A percentile compares a stretch with the other conserved stretches of the same genome.
These are phyloP conservation scores for Eupelmus urozonus DNA, from an alignment of 2,888 invertebrate species.

Conservation along the genomic window DNA sequence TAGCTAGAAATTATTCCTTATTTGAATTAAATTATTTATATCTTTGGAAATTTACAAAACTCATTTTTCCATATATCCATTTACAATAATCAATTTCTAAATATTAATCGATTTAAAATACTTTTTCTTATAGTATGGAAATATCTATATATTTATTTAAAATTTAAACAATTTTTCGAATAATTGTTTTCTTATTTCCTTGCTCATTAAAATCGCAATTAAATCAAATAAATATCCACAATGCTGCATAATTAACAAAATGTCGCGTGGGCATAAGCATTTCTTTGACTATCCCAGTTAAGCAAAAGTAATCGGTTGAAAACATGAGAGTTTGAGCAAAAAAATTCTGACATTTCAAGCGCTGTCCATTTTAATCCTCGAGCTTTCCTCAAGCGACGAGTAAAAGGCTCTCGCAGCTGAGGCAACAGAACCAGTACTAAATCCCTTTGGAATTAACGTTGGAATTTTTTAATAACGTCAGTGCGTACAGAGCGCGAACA, in stretches of 20 bases:
- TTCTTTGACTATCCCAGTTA: too few relatives aligned
- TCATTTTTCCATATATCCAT: too few relatives aligned
- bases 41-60: too few relatives aligned
- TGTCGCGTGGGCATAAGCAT: not conserved
- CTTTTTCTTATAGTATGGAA: too few relatives aligned
- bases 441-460: conserved; percentile 57
- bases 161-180: too few relatives aligned
- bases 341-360: conserved; percentile 28
- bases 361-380: conserved; percentile 40
- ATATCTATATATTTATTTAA: too few relatives aligned
- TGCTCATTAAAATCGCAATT: not conserved
- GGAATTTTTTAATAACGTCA: conserved; percentile 63
- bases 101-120: too few relatives aligned
- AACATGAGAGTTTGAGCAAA: not conserved
- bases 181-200: not conserved
- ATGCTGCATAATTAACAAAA: not conserved
- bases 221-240: not conserved
- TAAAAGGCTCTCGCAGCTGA: conserved; percentile 29
- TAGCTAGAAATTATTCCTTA: too few relatives aligned
- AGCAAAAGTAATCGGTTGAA: conserved; percentile 1
- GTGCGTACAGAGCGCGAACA: conserved; percentile 21
- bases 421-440: not conserved
- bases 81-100: too few relatives aligned
- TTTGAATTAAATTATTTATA: too few relatives aligned
- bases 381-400: conserved; percentile 12